These are phyloP conservation scores for Ondatra zibethicus DNA, from an alignment of 2,113 vertebrate genomes.

Conservation along the genomic window DNA sequence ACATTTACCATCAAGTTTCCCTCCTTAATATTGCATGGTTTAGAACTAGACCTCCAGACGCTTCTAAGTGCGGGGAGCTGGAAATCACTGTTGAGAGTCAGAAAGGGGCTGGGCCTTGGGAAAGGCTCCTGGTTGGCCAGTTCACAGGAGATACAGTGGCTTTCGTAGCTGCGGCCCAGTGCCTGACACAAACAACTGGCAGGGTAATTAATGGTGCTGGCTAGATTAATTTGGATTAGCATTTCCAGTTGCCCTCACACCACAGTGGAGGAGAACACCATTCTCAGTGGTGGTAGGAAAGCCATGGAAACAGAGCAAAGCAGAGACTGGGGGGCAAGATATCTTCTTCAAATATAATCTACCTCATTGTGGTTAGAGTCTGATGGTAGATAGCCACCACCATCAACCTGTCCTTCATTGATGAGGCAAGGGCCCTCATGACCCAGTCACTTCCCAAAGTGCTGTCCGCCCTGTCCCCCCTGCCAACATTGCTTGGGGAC, in stretches of 20 bases:
- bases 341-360: not conserved
- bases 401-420: not conserved
- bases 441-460: not conserved
- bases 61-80: too few species aligned
- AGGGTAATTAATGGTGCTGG: not conserved
- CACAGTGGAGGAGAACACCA: not conserved
- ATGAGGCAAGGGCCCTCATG: not conserved
- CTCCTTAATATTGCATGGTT: not conserved
- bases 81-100: not conserved
- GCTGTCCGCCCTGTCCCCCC: too few species aligned
- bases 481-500: too few species aligned
- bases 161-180: not conserved
- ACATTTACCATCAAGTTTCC: not conserved
- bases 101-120: fast-evolving
- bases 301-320: not conserved
- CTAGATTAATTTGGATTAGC: not conserved
- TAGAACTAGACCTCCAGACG: not conserved
- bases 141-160: not conserved
- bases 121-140: not conserved
- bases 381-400: not conserved
- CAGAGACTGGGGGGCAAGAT: not conserved
- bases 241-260: too few species aligned
- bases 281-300: not conserved
- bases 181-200: too few species aligned
- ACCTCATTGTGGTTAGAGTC: not conserved